Conservation (phyloP, 1,140 invertebrate genomes). For the Euura saliciscinereae region DNA sequence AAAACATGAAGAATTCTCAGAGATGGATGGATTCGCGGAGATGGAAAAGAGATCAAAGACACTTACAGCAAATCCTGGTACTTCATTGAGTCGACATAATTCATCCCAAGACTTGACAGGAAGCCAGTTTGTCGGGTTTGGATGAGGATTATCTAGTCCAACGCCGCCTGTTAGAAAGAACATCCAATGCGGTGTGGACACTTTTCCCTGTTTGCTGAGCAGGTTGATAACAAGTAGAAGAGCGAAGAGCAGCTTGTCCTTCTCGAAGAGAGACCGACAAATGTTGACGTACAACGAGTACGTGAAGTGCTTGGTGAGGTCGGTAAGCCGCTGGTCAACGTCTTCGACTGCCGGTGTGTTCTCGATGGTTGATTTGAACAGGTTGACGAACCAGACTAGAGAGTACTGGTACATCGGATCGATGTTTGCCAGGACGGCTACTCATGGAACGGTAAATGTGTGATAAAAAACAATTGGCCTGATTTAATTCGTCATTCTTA, state of each 20-base stretch:
- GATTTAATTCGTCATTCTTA: conserved; percentile 51
- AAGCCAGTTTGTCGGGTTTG: conserved; percentile 78
- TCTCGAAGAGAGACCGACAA: conserved; percentile 94
- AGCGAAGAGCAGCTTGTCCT: conserved; percentile 92
- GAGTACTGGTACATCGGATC: conserved; percentile 99
- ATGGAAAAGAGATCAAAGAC: background rate
- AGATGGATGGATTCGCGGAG: conserved; percentile 39
- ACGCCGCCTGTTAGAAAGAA: conserved; percentile 90
- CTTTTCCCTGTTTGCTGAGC: conserved; percentile 73
- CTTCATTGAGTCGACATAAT: conserved; percentile 71
- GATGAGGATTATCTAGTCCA: conserved; percentile 77
- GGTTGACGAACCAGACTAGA: conserved; percentile 90
- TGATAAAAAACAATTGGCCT: background rate
- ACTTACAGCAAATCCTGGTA: conserved; percentile 61
- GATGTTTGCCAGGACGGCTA: conserved; percentile 86
- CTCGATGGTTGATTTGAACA: conserved; percentile 87
- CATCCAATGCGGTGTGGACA: conserved; percentile 82
- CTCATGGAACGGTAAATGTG: conserved; percentile 25
- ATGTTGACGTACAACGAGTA: conserved; percentile 92
- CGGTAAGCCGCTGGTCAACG: conserved; percentile 72
- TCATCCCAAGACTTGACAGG: conserved; percentile 85
- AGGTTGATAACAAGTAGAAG: conserved; percentile 85
- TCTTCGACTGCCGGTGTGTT: conserved; percentile 89
- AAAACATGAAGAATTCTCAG: conserved; percentile 38
- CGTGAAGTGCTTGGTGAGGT: conserved; percentile 84